Evolutionary conservation across 2,888 invertebrate species (phyloP), one percentile per base, ranked within the genome.

Genomic region (Platycnemis pennipes): DNA sequence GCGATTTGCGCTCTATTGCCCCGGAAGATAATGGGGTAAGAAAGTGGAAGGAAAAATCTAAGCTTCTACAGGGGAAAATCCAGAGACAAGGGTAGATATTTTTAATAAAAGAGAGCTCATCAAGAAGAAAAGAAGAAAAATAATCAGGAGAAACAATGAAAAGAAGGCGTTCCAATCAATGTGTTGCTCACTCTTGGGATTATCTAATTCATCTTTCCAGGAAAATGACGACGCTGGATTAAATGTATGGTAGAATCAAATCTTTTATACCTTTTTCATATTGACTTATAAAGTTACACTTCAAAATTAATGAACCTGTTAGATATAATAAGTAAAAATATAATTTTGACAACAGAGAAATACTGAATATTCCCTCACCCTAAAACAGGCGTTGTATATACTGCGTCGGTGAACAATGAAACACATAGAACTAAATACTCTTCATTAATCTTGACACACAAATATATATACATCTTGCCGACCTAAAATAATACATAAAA

Each of bases 51-150:
- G 13, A 26, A 87, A 45, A 45, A 45, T 5, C 77, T 77, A 77
- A 77, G 77, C 77, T 37, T n/a, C 77, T 77, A 11, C 11, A 7
- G 7, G 77, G n/a, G 77, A 77, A 77, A 77, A 77, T 11, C 77
- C 37, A 37, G 77, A 87, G 87, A 45, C 44, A 77, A 77, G 77
- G 77, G 77, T 31, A 69, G 69, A 77, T 77, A 77, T 77, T 77
- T 77, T 77, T 77, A 77, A 77, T 77, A 77, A 37, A 77, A 77
- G 77, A 77, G 77, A 77, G 77, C 77, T 77, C 77, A 45, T 45
- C 44, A 45, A 45, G 45, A 77, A 4, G 77, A 77, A 77, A 77
- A 77, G 77, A 77, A 37, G 77, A 77, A 77, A 77, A 77, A 77
- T 77, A 77, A 77, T 77, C 77, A 77, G 77, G 77, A 44, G 44